A percentile compares a stretch with the other conserved stretches of the same genome.
These are phyloP conservation scores for Leptinotarsa rubiginosa DNA, from an alignment of 2,888 invertebrate species.

Conservation along the genomic window DNA sequence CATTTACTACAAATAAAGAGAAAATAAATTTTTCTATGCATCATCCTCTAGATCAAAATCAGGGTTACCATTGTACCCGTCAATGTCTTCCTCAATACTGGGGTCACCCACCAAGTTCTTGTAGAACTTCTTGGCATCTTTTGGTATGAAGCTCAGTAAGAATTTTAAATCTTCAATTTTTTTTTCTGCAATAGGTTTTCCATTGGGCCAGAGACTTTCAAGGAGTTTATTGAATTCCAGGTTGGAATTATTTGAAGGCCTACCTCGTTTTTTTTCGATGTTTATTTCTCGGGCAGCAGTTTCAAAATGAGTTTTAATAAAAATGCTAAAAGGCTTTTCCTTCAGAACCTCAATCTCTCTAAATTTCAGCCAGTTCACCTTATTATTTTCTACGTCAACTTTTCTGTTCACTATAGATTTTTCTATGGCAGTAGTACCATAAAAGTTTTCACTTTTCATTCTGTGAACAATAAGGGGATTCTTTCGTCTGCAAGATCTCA, in stretches of 20 bases:
- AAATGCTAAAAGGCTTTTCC: slow-evolving; percentile 25
- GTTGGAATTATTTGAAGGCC: slow-evolving; percentile 11
- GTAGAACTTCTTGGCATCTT: slow-evolving; percentile 29
- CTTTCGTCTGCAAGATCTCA: slow-evolving; percentile 28
- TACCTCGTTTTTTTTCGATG: slow-evolving; percentile 24
- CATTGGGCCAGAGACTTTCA: slow-evolving; percentile 12
- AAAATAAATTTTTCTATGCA: slow-evolving; percentile 3
- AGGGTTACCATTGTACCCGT: slow-evolving; percentile 28
- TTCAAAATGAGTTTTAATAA: slow-evolving; percentile 24
- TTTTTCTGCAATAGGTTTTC: slow-evolving; percentile 23
- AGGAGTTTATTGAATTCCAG: slow-evolving; percentile 10
- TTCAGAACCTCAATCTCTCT: slow-evolving; percentile 22
- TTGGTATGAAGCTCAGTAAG: slow-evolving; percentile 27
- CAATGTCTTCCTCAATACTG: slow-evolving; percentile 30
- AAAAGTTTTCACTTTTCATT: slow-evolving; percentile 26
- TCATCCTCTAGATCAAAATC: slow-evolving; percentile 29
- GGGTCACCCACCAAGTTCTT: slow-evolving; percentile 26
- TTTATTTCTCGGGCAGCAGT: slow-evolving; percentile 25
- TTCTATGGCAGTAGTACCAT: slow-evolving; percentile 20
- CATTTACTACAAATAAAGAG: slow-evolving; percentile 4
- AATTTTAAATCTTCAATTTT: slow-evolving; percentile 15
- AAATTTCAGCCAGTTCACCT: slow-evolving; percentile 19
- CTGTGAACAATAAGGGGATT: slow-evolving; percentile 29
- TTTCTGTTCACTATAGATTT: slow-evolving; percentile 22
- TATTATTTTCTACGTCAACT: slow-evolving; percentile 11